Percentiles rank a stretch among this genome's conserved stretches.
Conservation (phyloP, 30 jellyfish, hydroid and myxozoan genomes). For the Chironex yamaguchii region DNA sequence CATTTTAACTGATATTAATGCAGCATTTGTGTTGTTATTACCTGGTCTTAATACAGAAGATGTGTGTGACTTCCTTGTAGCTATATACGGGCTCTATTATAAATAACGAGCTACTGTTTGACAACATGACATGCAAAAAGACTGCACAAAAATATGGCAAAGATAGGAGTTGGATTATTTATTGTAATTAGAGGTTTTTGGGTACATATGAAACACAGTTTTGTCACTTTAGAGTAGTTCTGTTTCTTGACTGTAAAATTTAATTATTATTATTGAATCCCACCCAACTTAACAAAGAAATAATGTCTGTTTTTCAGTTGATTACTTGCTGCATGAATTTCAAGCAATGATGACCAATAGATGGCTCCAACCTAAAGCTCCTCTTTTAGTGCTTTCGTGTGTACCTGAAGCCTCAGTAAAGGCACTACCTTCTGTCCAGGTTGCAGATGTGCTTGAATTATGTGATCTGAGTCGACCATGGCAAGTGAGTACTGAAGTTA, state of each 20-base stretch:
- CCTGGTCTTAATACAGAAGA: neutral
- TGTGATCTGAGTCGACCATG: conserved; percentile 81
- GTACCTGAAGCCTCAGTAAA: conserved; percentile 53
- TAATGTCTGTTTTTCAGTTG: conserved; percentile 57
- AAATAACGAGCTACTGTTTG: too few species aligned
- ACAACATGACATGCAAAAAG: too few species aligned
- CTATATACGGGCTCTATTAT: too few species aligned
- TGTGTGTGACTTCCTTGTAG: too few species aligned
- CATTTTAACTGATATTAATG: neutral
- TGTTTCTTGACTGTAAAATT: too few species aligned
- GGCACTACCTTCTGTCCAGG: conserved; percentile 63
- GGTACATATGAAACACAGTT: too few species aligned
- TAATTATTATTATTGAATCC: too few species aligned
- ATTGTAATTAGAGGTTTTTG: too few species aligned
- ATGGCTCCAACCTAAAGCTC: conserved; percentile 87
- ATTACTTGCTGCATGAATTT: conserved; percentile 75
- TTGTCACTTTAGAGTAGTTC: too few species aligned
- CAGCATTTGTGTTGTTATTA: neutral
- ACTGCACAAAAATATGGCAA: conserved; percentile 34
- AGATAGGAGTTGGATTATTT: too few species aligned
- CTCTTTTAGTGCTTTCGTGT: conserved; percentile 88
- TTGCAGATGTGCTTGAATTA: conserved; percentile 74
- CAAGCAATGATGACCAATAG: conserved; percentile 82
- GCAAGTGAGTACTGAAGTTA: conserved; percentile 79
- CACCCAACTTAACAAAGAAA: too few species aligned